phyloP scores from a whole-genome alignment of 53 echinoderm and acorn worm genomes.

The Temnopleurus reevesii region DNA sequence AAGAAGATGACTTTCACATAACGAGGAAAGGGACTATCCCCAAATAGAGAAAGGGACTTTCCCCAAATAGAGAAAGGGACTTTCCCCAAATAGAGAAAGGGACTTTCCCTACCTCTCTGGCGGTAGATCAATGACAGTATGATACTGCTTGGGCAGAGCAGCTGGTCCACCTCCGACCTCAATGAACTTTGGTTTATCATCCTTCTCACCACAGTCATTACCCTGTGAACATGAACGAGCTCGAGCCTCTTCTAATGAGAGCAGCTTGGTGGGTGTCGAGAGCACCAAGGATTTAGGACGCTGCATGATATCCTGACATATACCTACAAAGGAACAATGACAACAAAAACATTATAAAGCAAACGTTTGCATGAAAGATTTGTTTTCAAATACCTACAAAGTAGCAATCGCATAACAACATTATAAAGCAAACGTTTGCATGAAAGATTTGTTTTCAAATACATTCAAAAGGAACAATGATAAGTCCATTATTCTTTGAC shows the following conservation, averaged over 20 bases:
- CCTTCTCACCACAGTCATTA: slow-evolving; percentile 35
- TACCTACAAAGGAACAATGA: slow-evolving; percentile 27
- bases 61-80: no score
- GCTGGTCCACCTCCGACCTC: slow-evolving; percentile 97
- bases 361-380: not conserved
- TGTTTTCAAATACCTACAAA: not conserved
- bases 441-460: not conserved
- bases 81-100: slow-evolving; percentile 17
- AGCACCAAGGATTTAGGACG: slow-evolving; percentile 90
- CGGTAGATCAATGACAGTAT: slow-evolving; percentile 91
- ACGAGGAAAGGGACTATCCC: no score
- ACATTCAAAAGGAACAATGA: no score
- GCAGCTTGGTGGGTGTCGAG: slow-evolving; percentile 88
- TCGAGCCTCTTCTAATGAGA: slow-evolving; percentile 93
- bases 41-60: no score
- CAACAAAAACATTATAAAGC: not conserved
- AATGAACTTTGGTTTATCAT: slow-evolving; percentile 91
- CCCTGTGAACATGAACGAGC: slow-evolving; percentile 77
- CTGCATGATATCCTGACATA: slow-evolving; percentile 78
- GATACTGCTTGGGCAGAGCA: slow-evolving; percentile 93
- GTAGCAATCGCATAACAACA: not conserved
- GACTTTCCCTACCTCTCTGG: slow-evolving; percentile 65
- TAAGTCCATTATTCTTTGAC: no score
- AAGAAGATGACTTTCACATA: no score
- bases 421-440: not conserved